Conservation (phyloP, 1,140 invertebrate genomes). For the Acarapis woodi region DNA sequence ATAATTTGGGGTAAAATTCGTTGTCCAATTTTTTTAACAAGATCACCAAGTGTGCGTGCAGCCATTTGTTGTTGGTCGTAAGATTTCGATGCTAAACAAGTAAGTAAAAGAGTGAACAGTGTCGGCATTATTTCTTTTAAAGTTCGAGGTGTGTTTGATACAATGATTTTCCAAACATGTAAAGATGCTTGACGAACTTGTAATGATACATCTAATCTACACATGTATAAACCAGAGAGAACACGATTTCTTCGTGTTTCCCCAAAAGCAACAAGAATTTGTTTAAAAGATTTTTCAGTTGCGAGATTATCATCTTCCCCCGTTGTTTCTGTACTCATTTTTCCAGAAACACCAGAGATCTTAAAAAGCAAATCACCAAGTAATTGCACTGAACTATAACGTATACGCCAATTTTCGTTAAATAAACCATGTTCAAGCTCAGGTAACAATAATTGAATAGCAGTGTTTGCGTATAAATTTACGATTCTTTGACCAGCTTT, state of each 20-base stretch:
- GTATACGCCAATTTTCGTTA: constrained; percentile 92
- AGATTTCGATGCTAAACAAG: constrained; percentile 75
- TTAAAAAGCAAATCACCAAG: constrained; percentile 84
- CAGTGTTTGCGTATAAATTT: constrained; percentile 78
- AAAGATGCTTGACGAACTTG: constrained; percentile 88
- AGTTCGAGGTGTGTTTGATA: constrained; percentile 81
- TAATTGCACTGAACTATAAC: constrained; percentile 81
- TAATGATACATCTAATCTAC: constrained; percentile 74
- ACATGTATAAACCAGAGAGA: constrained; percentile 85
- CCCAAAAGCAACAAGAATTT: constrained; percentile 62
- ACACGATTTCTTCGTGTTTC: constrained; percentile 66
- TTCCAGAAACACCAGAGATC: constrained; percentile 77
- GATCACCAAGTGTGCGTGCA: constrained; percentile 76
- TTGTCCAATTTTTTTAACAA: constrained; percentile 90
- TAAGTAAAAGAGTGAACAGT: constrained; percentile 60
- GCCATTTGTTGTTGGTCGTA: constrained; percentile 85
- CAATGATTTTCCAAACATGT: constrained; percentile 86
- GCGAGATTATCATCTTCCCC: constrained; percentile 97
- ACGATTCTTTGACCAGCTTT: constrained; percentile 90
- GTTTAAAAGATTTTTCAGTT: constrained; percentile 71
- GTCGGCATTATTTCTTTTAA: constrained; percentile 86
- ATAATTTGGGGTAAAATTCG: constrained; percentile 90
- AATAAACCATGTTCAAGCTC: constrained; percentile 77
- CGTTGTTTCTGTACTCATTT: constrained; percentile 94
- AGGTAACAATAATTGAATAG: constrained; percentile 68